These are phyloP conservation scores for Oedothorax gibbosus DNA, from an alignment of 1,140 invertebrate genomes.

Conservation along the genomic window DNA sequence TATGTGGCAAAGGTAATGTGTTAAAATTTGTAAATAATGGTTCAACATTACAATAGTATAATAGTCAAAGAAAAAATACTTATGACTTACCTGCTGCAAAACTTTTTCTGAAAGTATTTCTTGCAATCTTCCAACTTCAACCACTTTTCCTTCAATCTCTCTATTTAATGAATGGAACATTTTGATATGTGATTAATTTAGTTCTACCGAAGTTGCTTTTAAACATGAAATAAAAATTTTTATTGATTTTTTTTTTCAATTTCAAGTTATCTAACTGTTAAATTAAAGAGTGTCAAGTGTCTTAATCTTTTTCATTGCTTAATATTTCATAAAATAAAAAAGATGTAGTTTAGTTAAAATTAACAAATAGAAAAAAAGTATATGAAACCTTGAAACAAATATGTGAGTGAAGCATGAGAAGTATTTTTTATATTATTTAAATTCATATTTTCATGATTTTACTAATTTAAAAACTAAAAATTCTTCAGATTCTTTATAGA, in stretches of 20 bases:
- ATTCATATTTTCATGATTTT: too few species aligned
- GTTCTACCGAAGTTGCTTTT: background rate
- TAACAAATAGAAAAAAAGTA: background rate
- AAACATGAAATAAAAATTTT: background rate
- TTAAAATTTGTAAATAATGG: too few species aligned
- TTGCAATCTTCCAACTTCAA: constrained; percentile 96
- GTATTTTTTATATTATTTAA: too few species aligned
- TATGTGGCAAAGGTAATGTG: too few species aligned
- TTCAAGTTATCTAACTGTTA: background rate
- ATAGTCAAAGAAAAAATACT: too few species aligned
- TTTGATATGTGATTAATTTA: background rate
- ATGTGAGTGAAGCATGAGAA: too few species aligned
- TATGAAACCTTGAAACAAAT: too few species aligned
- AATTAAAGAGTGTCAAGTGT: background rate
- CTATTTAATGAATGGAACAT: constrained; percentile 62
- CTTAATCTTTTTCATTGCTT: too few species aligned
- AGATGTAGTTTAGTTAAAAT: background rate
- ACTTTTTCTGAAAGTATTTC: constrained; percentile 98
- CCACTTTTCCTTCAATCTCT: constrained; percentile 84
- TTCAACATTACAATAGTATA: too few species aligned
- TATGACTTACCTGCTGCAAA: constrained; percentile 77
- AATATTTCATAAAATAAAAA: too few species aligned
- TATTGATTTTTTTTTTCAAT: background rate
- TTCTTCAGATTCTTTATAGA: background rate
- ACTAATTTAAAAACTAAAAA: background rate